Evolutionary conservation across 2,113 vertebrate genomes (phyloP).

Genomic region (Epinephelus fuscoguttatus): DNA sequence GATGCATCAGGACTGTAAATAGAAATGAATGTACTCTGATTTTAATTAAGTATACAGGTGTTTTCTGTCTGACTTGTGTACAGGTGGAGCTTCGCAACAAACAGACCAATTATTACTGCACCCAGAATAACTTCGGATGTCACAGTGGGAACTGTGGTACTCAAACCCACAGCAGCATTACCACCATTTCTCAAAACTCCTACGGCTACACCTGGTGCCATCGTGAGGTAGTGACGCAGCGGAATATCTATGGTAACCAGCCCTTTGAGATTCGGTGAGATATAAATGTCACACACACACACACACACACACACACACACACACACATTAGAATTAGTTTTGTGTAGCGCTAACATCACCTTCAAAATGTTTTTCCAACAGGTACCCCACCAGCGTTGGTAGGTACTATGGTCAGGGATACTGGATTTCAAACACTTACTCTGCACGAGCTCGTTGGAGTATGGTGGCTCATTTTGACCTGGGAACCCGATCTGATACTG

Average conservation of each 20-base stretch:
- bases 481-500: conserved; percentile 72
- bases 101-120: not conserved
- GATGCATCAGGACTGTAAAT: too few relatives aligned
- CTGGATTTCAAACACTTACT: not conserved
- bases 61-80: not conserved
- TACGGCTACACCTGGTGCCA: not conserved
- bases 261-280: not conserved
- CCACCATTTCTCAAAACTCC: not conserved
- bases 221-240: too few relatives aligned
- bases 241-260: too few relatives aligned
- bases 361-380: not conserved
- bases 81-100: not conserved
- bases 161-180: not conserved
- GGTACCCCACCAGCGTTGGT: not conserved
- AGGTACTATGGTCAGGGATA: fast-evolving
- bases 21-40: too few relatives aligned
- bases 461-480: conserved; percentile 64
- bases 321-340: too few relatives aligned
- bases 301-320: not conserved
- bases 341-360: too few relatives aligned
- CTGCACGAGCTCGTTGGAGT: not conserved
- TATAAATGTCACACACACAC: not conserved
- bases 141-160: not conserved
- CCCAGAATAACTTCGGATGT: not conserved
- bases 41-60: too few relatives aligned